These are phyloP conservation scores for Sisor rabdophorus DNA, from an alignment of 2,113 vertebrate genomes.

Conservation along the genomic window DNA sequence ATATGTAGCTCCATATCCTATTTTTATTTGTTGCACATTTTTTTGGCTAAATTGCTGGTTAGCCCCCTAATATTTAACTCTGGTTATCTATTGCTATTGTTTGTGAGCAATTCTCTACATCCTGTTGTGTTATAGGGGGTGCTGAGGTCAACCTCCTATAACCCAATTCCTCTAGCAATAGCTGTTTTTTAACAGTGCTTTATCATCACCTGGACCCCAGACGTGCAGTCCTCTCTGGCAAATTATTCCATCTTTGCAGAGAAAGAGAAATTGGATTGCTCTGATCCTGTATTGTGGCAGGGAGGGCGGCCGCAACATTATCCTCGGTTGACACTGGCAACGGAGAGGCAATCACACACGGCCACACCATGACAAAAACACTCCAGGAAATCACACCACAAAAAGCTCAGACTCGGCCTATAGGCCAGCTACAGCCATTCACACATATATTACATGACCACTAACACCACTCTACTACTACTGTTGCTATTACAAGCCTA, in stretches of 20 bases:
- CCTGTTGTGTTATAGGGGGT: conserved; percentile 31
- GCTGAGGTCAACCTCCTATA: conserved; percentile 41
- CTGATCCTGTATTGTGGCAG: conserved; percentile 69
- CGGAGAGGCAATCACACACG: conserved; percentile 74
- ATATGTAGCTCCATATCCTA: conserved; percentile 41
- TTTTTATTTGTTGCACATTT: conserved; percentile 31
- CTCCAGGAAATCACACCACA: conserved; percentile 75
- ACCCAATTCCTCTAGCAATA: conserved; percentile 52
- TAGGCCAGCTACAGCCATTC: conserved; percentile 56
- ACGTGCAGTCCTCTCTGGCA: conserved; percentile 64
- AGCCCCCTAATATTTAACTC: conserved; percentile 38
- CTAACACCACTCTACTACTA: conserved; percentile 15
- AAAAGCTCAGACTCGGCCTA: conserved; percentile 68
- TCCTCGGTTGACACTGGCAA: conserved; percentile 71
- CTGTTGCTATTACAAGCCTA: conserved; percentile 28
- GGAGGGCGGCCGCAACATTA: conserved; percentile 63
- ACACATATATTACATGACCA: conserved; percentile 25
- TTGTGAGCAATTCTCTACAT: conserved; percentile 38
- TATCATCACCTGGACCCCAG: conserved; percentile 46
- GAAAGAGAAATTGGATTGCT: conserved; percentile 75
- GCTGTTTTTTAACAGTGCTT: conserved; percentile 53
- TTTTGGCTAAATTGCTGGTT: conserved; percentile 45
- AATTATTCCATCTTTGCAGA: conserved; percentile 76
- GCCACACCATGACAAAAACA: conserved; percentile 74
- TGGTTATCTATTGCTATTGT: conserved; percentile 38